phyloP scores from a whole-genome alignment of 2,888 invertebrate species.

The Eupithecia inturbata region DNA sequence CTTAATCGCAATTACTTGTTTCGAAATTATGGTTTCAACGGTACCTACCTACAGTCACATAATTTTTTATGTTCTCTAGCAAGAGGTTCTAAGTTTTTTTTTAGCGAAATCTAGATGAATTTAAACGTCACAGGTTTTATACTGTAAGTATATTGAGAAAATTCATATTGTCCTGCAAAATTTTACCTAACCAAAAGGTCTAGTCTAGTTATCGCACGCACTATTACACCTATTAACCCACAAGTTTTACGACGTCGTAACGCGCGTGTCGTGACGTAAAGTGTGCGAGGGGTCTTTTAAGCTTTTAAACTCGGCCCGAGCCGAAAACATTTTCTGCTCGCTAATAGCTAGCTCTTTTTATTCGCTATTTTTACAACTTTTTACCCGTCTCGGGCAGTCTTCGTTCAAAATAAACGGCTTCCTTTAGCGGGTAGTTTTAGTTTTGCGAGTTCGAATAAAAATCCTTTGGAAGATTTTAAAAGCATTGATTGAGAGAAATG shows the following conservation, averaged over 20 bases:
- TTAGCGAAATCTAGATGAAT: background rate
- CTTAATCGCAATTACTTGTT: too few species aligned
- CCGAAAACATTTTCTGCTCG: conserved; percentile 60
- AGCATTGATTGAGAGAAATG: background rate
- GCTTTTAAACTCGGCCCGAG: conserved; percentile 11
- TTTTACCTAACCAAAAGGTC: background rate
- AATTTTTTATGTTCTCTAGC: too few species aligned
- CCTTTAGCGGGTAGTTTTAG: conserved; percentile 8
- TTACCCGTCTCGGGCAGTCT: conserved; percentile 65
- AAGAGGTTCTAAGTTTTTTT: background rate
- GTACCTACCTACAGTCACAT: too few species aligned
- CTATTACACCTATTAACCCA: conserved; percentile 3
- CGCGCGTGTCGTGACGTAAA: background rate
- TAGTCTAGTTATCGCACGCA: background rate
- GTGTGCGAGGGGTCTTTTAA: conserved; percentile 10
- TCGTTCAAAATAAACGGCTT: conserved; percentile 56
- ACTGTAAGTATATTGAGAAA: too few species aligned
- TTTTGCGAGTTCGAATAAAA: background rate
- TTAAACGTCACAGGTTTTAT: background rate
- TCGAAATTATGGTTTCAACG: too few species aligned
- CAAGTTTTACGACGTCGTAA: conserved; percentile 14
- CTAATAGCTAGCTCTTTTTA: conserved; percentile 67
- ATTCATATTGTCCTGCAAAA: background rate
- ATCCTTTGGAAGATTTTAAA: conserved; percentile 6
- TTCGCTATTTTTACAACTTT: conserved; percentile 65